Conservation (phyloP, 2,888 invertebrate genomes). For the Monochamus alternatus region DNA sequence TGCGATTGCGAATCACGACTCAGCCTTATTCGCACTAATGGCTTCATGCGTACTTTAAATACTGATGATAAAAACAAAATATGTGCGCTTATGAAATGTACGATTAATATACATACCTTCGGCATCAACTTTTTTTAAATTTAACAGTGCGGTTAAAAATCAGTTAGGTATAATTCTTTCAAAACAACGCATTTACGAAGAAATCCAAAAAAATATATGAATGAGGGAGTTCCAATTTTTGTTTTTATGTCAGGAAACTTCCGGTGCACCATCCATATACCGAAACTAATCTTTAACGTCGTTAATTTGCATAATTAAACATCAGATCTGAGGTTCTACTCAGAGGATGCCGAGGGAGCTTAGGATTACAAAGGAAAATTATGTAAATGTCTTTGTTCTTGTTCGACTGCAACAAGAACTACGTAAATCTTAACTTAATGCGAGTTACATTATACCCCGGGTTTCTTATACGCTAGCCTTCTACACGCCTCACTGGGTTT, state of each 20-base stretch:
- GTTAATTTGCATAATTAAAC: constrained; percentile 34
- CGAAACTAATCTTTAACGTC: constrained; percentile 20
- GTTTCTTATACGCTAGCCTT: constrained; percentile 37
- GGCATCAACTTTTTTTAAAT: too few species aligned
- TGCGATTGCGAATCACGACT: too few species aligned
- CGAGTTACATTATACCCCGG: constrained; percentile 43
- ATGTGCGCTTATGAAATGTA: too few species aligned
- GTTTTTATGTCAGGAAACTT: neutral
- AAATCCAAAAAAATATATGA: too few species aligned
- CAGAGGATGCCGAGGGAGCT: constrained; percentile 29
- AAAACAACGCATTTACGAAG: too few species aligned
- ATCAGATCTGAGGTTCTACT: constrained; percentile 13
- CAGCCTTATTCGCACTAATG: too few species aligned
- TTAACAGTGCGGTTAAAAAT: too few species aligned
- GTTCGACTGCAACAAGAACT: constrained; percentile 47
- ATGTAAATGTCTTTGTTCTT: constrained; percentile 51
- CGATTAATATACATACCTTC: too few species aligned
- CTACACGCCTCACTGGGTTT: constrained; percentile 16
- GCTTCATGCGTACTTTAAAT: too few species aligned
- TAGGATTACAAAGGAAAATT: constrained; percentile 43
- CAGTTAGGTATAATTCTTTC: too few species aligned
- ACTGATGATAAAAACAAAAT: too few species aligned
- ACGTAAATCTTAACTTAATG: constrained; percentile 46
- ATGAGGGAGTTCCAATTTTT: too few species aligned
- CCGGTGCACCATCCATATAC: neutral